Conservation (phyloP, 2,888 invertebrate species). For the Hemaris fuciformis region DNA sequence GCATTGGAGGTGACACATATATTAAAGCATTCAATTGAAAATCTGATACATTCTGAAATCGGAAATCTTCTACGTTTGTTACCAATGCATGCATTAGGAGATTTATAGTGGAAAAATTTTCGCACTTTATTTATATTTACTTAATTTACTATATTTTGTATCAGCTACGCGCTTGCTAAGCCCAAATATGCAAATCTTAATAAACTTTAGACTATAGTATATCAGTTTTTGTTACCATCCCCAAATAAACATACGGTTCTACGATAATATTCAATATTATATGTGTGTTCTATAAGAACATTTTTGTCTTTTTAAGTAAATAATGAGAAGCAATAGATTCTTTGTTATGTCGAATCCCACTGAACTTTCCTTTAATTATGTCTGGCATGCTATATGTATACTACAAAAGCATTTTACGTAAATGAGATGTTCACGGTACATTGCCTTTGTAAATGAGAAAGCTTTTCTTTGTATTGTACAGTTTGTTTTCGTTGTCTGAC, state of each 20-base stretch:
- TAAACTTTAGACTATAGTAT: too few relatives aligned
- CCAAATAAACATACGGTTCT: too few relatives aligned
- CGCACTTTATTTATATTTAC: too few relatives aligned
- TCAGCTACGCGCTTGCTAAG: too few relatives aligned
- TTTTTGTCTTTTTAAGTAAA: neutral
- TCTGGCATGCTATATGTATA: neutral
- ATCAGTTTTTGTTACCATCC: too few relatives aligned
- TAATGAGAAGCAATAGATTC: neutral
- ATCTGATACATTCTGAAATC: too few relatives aligned
- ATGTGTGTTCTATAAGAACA: too few relatives aligned
- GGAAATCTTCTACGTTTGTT: neutral
- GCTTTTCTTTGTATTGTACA: slow-evolving; percentile 18
- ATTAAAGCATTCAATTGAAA: too few relatives aligned
- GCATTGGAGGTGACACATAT: neutral
- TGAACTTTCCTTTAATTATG: neutral
- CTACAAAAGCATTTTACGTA: neutral
- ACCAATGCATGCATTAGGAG: neutral
- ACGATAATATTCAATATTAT: too few relatives aligned
- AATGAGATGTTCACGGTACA: slow-evolving; percentile 16
- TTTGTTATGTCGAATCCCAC: slow-evolving; percentile 1
- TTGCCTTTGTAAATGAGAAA: slow-evolving; percentile 24
- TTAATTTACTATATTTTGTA: too few relatives aligned
- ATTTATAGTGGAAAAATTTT: too few relatives aligned
- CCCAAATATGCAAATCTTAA: too few relatives aligned
- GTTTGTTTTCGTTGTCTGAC: slow-evolving; percentile 5